Evolutionary conservation across 1,140 invertebrate species (phyloP).

Genomic region (Lysiphlebus fabarum): DNA sequence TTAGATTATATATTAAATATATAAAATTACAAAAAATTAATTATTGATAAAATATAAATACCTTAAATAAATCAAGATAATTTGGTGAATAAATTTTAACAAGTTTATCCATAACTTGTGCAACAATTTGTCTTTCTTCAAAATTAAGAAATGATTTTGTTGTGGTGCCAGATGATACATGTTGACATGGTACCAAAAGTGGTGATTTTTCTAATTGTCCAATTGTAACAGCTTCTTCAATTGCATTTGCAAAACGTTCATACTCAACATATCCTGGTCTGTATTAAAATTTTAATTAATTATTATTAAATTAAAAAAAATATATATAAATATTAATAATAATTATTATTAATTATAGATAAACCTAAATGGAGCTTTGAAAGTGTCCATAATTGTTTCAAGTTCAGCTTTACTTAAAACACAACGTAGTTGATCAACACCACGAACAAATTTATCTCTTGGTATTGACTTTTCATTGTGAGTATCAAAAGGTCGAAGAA

Average conservation of each 20-base stretch:
- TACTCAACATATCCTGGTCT: conserved; percentile 64
- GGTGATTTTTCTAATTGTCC: conserved; percentile 62
- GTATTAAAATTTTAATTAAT: conserved; percentile 12
- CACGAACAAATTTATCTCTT: conserved; percentile 63
- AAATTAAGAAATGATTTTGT: conserved; percentile 66
- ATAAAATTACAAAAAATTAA: neutral
- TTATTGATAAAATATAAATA: conserved; percentile 10
- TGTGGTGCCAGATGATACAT: conserved; percentile 61
- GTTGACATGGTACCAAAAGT: conserved; percentile 61
- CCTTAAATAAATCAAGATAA: conserved; percentile 62
- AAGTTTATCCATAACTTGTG: conserved; percentile 62
- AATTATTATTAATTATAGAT: conserved; percentile 24
- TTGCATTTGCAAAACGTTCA: conserved; percentile 59
- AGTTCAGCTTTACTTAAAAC: conserved; percentile 61
- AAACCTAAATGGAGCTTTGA: conserved; percentile 42
- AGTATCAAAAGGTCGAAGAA: conserved; percentile 62
- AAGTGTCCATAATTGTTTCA: conserved; percentile 62
- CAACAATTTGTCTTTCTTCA: conserved; percentile 61
- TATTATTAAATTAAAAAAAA: conserved; percentile 29
- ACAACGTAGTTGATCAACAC: conserved; percentile 60
- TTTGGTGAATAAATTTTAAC: conserved; percentile 57
- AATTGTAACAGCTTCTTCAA: conserved; percentile 66
- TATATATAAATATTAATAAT: too few relatives aligned
- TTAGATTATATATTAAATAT: too few relatives aligned
- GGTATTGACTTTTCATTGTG: conserved; percentile 61